Evolutionary conservation across 2,888 invertebrate species (phyloP).

Genomic region (Scelioninae gen. 2): DNA sequence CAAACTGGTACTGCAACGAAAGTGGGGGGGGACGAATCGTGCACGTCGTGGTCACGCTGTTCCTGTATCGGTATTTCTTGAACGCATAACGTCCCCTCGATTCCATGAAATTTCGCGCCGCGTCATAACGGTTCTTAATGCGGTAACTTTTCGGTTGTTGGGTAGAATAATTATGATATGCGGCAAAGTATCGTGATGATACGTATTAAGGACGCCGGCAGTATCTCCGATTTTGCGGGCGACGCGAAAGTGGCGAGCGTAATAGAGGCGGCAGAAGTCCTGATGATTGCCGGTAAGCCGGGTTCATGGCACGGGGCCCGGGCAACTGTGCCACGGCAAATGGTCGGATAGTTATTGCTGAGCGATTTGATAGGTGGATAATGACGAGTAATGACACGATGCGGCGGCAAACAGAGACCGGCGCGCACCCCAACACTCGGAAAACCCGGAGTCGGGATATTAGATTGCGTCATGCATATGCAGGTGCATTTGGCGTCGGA

Average conservation of each 20-base stretch:
- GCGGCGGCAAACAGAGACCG: slow-evolving; percentile 66
- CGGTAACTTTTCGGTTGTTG: slow-evolving; percentile 31
- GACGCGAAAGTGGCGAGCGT: slow-evolving; percentile 29
- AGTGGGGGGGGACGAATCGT: no score
- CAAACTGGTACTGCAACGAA: no score
- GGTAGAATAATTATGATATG: slow-evolving; percentile 44
- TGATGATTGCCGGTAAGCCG: slow-evolving; percentile 66
- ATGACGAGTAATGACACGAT: slow-evolving; percentile 69
- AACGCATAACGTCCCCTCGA: slow-evolving; percentile 4
- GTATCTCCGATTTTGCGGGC: slow-evolving; percentile 38
- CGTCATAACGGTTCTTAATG: slow-evolving; percentile 25
- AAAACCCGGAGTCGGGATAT: no score
- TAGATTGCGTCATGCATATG: slow-evolving; percentile 75
- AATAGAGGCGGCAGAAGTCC: slow-evolving; percentile 54
- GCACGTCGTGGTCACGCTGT: no score
- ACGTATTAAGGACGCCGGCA: slow-evolving; percentile 42
- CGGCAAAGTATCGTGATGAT: slow-evolving; percentile 48
- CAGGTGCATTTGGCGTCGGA: slow-evolving; percentile 72
- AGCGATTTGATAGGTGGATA: slow-evolving; percentile 73
- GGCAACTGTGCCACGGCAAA: slow-evolving; percentile 56
- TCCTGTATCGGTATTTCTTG: slow-evolving; percentile 4
- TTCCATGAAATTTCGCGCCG: slow-evolving; percentile 20
- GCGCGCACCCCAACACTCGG: slow-evolving; percentile 39
- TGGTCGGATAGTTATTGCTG: slow-evolving; percentile 72
- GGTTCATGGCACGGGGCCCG: slow-evolving; percentile 57